phyloP scores from a whole-genome alignment of 2,113 vertebrate species.

The Sander lucioperca region DNA sequence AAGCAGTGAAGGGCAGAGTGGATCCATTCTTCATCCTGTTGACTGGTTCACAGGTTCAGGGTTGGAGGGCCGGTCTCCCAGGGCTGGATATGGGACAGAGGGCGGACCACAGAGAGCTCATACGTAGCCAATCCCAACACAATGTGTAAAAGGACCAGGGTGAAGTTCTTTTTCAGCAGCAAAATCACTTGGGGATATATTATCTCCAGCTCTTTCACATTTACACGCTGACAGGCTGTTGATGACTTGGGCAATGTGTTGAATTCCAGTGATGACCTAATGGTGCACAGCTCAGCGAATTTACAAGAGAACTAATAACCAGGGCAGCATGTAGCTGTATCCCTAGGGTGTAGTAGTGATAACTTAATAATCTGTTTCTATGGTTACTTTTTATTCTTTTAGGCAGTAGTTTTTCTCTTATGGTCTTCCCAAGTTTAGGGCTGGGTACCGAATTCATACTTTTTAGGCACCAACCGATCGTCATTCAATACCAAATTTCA shows the following conservation, averaged over 20 bases:
- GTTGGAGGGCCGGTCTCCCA: constrained; percentile 46
- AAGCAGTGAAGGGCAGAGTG: constrained; percentile 15
- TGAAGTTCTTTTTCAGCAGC: not conserved
- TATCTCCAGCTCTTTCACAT: constrained; percentile 34
- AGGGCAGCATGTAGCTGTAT: not conserved
- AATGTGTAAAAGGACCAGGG: constrained; percentile 6
- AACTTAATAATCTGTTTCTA: not conserved
- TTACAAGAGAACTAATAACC: constrained; percentile 34
- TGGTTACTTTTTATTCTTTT: not conserved
- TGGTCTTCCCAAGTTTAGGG: not conserved
- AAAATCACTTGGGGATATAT: constrained; percentile 46
- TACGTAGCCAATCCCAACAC: not conserved
- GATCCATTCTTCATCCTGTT: constrained; percentile 64
- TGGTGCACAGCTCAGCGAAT: constrained; percentile 48
- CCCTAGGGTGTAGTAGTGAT: not conserved
- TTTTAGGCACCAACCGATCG: too few relatives aligned
- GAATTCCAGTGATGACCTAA: constrained; percentile 51
- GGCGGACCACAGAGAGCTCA: not conserved
- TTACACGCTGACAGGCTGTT: constrained; percentile 10
- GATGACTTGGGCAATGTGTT: constrained; percentile 44
- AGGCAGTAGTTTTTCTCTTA: not conserved
- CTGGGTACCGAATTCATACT: too few relatives aligned
- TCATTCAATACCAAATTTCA: too few relatives aligned
- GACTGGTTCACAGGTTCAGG: constrained; percentile 49
- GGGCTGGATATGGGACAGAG: constrained; percentile 23